Base-by-base conservation (phyloP, 2,113 vertebrate genomes). In the Condylura cristata region DNA sequence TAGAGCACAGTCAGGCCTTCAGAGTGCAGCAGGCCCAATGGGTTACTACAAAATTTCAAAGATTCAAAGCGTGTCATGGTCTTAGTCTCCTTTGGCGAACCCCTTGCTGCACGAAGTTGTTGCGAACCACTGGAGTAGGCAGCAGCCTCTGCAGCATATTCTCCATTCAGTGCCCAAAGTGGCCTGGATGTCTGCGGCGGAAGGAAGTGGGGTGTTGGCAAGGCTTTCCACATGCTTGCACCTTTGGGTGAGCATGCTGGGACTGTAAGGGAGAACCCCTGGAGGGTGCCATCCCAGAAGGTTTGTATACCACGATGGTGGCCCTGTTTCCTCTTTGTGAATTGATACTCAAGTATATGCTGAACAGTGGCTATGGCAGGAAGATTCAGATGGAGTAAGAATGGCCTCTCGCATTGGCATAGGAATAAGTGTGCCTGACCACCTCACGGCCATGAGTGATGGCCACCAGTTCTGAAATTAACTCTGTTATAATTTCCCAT, bases 401-500 rank as follows among this genome's bases (percentile, higher is more conserved):
- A 30, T 17, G 2, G n/a, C 12, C 2, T 10, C 13, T 28, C 1
- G 4, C 1, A 3, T 60, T 37, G 30, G 3, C 70, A 22, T 26
- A 56, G 22, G 17, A 20, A 2, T 14, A 6, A 16, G 8, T 28
- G 32, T 18, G 18, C 28, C 18, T n/a, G 30, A 32, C 0, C 7
- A 30, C 26, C 24, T 3, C 26, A 34, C 6, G 26, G 63, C 22
- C 8, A 9, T 66, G 39, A 70, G 5, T 26, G 34, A 28, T 3
- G 22, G 22, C 22, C 13, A 5, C 4, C 4, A n/a, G 26, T 22
- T 48, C 56, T 84, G 22, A 68, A 68, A 16, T 48, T 39, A 61
- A 32, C 1, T 53, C 37, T 91, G 8, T 39, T 20, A 1, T 53
- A 39, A 7, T 72, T 66, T 46, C 16, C 58, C 22, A 11, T 1